Percentiles rank a stretch among this genome's conserved stretches.
Conservation (phyloP, 1,140 invertebrate species). For the honey bee (Apis mellifera) region Amel_HAv3.1 CM009936.2:6390001-6390500, state of each 20-base stretch:
- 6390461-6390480: background rate
- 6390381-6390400: constrained; percentile 9
- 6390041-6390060: constrained; percentile 65
- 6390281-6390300: background rate
- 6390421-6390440: background rate
- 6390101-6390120: background rate
- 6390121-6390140: background rate
- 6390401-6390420: constrained; percentile 27
- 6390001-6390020: constrained; percentile 69
- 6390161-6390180: background rate
- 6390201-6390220: background rate
- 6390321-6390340: constrained; percentile 44
- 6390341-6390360: constrained; percentile 30
- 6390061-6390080: constrained; percentile 60
- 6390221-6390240: constrained; percentile 20
- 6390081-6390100: constrained; percentile 8
- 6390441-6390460: background rate
- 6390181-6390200: no score
- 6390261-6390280: constrained; percentile 16
- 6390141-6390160: constrained; percentile 5
- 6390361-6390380: constrained; percentile 2
- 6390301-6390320: constrained; percentile 22
- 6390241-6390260: constrained; percentile 16
- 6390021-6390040: constrained; percentile 62
- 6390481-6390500: background rate